Evolutionary conservation across 2,113 vertebrate genomes (phyloP).

Genomic region (Equus quagga): DNA sequence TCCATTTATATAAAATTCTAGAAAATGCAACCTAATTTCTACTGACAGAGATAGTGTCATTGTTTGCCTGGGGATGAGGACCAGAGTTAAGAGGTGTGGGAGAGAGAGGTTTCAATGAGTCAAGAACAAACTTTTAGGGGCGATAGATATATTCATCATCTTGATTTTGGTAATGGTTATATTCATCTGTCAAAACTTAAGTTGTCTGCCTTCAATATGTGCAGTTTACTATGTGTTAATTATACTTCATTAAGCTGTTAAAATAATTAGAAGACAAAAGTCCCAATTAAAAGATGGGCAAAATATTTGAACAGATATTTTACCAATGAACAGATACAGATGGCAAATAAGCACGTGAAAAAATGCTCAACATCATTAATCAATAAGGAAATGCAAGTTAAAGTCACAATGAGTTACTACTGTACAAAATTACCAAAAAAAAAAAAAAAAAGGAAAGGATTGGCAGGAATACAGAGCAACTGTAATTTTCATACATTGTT

Average conservation of each 20-base stretch:
- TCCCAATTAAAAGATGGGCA: neutral
- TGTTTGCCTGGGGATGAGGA: neutral
- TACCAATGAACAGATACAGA: neutral
- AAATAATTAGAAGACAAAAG: conserved; percentile 48
- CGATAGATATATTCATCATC: neutral
- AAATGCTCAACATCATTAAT: neutral
- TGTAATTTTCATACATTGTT: neutral
- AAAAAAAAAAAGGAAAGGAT: neutral
- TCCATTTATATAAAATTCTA: neutral
- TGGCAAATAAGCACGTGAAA: conserved; percentile 26
- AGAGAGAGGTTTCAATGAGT: neutral
- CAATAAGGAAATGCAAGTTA: neutral
- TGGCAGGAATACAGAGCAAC: neutral
- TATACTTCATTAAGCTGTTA: neutral
- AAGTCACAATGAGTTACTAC: neutral
- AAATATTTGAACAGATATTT: conserved; percentile 51
- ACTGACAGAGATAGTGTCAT: neutral
- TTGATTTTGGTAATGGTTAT: neutral
- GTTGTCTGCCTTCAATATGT: neutral
- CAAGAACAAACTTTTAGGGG: neutral
- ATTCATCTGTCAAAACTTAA: conserved; percentile 44
- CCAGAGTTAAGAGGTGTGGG: neutral
- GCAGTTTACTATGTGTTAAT: neutral
- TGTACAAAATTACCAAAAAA: neutral
- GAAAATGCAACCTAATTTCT: neutral